Conservation (phyloP, 2,113 vertebrate species). For the Poeciliopsis prolifica region DNA sequence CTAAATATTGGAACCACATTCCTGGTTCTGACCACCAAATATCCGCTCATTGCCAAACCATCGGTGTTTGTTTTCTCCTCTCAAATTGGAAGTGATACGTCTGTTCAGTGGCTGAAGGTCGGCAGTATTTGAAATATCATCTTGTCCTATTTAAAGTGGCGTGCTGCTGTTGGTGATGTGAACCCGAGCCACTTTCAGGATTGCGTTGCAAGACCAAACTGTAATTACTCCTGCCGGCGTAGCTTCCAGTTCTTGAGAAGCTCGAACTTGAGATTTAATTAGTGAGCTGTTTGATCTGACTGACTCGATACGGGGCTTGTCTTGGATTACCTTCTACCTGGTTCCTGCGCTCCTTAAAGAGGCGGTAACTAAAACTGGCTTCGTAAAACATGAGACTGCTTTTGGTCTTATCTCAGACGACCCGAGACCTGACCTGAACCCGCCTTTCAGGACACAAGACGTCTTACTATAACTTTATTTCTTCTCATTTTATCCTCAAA, state of each 20-base stretch:
- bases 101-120: too few relatives aligned
- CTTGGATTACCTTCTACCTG: neutral
- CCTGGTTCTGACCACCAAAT: too few relatives aligned
- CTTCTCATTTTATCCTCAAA: too few relatives aligned
- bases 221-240: neutral
- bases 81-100: too few relatives aligned
- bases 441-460: neutral
- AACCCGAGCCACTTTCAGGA: neutral
- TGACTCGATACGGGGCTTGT: conserved; percentile 6
- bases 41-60: too few relatives aligned
- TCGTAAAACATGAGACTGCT: neutral
- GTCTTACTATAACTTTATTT: neutral
- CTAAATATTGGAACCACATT: too few relatives aligned
- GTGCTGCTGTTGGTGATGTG: too few relatives aligned
- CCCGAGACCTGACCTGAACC: neutral
- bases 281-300: neutral
- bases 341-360: neutral
- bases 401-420: neutral
- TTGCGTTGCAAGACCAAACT: neutral
- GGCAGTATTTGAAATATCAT: too few relatives aligned
- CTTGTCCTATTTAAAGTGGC: too few relatives aligned
- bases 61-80: too few relatives aligned
- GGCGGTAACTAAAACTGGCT: neutral
- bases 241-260: neutral
- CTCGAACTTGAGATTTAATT: neutral